Evolutionary conservation across 2,113 vertebrate species (phyloP), one percentile per base, ranked within the genome.

Genomic region (Gadus chalcogrammus): DNA sequence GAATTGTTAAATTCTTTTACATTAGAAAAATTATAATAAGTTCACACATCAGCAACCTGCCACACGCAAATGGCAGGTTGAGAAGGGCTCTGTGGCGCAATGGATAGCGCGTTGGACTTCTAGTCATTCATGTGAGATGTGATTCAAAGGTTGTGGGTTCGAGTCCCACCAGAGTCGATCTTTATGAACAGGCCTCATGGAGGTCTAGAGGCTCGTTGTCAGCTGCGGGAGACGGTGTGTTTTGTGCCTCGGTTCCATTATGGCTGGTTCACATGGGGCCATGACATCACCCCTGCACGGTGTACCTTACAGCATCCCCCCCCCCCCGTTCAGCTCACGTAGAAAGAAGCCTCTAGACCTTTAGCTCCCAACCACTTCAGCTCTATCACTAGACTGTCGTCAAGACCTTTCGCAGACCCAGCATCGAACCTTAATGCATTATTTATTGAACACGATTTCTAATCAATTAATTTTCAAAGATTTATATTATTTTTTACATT

Each of bases 201-300:
- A 48, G 22, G 15, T 17, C 31, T 28, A 16, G 69, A 35, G 62
- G 76, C 69, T 77, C 70, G 60, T 83, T 87, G 82, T 81, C 82
- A 77, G 79, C 75, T 87, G 82, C 82, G 72, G 4, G 42, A 48
- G 42, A 64, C 65, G 7, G 64, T 9, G 5, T 59, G 71, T 73
- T 79, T 78, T 75, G 64, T 79, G 60, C 62, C 61, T 38, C 64
- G 65, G n/a, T 48, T 67, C 73, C 76, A 67, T 70, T 1, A n/a
- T 35, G 31, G 15, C 15, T 35, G 66, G 22, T 27, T 69, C 28
- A 67, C 73, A 65, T 27, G 64, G 67, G 61, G 35, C 62, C 52
- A 72, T 9, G 3, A 53, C 55, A 71, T 83, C 60, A 77, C 31
- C 60, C 71, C 64, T 65, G 66, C 60, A 65, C 35, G 60, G 60